Evolutionary conservation across 2,797 vertebrate genomes (phyloP), one percentile per base, ranked within the genome.

Genomic region (Bovichtus diacanthus): DNA sequence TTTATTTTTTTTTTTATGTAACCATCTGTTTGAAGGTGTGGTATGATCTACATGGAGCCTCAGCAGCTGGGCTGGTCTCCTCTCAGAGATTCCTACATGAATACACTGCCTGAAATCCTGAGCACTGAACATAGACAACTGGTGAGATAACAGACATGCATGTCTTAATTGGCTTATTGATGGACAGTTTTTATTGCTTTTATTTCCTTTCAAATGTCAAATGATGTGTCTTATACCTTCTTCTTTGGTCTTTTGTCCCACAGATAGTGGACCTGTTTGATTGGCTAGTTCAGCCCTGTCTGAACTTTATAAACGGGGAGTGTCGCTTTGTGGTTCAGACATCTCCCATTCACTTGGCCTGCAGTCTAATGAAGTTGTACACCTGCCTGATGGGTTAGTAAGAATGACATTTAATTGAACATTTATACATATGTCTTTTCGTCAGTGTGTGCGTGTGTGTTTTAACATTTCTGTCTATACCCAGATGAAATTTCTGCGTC

Each of bases 21-120:
- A 61, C 9, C 18, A 54, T 86, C 2, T 87, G 69, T 81, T 18
- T 84, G 67, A 77, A 98, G 97, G 88, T 99, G 97, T 91, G 97
- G 98, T 21, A 98, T 99, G 98, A 97, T 99, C 92, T 99, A 99
- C 83, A 97, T 99, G 98, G 97, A 99, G 77, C 93, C 97, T 0
- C 95, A 97, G 3, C 96, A 98, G 86, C 88, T 99, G 13, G 97
- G 98, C 10, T 99, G 97, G 97, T 84, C 87, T 61, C 96, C 98
- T 25, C 86, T 98, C 76, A 97, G 97, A 91, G 97, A 98, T 84
- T 99, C 97, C 0, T 99, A 98, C 84, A 91, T 98, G 94, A 92
- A 96, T 27, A 97, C 94, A 0, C 85, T 98, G 62, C 97, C 97
- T 41, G 44, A 92, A 47, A 93, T 58, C 67, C 93, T 99, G 70